phyloP scores from a whole-genome alignment of 2,797 vertebrate genomes.

The Sylvia borin region DNA sequence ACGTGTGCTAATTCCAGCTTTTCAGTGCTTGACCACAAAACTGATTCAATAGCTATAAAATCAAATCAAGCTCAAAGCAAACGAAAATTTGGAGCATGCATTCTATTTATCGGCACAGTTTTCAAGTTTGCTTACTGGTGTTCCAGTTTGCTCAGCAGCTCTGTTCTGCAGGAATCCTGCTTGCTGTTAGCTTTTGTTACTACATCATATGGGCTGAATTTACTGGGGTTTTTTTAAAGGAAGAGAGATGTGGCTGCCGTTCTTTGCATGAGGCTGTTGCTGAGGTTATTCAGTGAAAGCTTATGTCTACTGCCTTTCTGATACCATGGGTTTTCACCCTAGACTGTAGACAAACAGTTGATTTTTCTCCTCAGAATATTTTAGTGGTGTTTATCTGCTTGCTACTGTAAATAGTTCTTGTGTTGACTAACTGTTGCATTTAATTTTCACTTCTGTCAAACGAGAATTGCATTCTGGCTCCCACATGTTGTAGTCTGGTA shows the following conservation, averaged over 20 bases:
- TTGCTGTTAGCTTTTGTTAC: not conserved
- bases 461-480: not conserved
- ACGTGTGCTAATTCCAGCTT: not conserved
- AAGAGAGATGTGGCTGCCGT: not conserved
- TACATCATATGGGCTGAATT: not conserved
- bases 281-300: not conserved
- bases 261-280: not conserved
- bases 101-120: not conserved
- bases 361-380: conserved; percentile 3
- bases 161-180: not conserved
- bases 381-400: not conserved
- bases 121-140: not conserved
- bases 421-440: not conserved
- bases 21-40: not conserved
- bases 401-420: not conserved
- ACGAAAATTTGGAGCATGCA: not conserved
- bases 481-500: not conserved
- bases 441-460: conserved; percentile 13
- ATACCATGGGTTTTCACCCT: not conserved
- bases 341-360: not conserved
- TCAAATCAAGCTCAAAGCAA: not conserved
- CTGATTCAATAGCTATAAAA: not conserved
- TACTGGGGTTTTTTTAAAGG: not conserved
- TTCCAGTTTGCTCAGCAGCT: not conserved
- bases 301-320: not conserved